These are phyloP conservation scores for Perca schrenkii DNA, from an alignment of 2,113 vertebrate genomes.

Conservation along the genomic window DNA sequence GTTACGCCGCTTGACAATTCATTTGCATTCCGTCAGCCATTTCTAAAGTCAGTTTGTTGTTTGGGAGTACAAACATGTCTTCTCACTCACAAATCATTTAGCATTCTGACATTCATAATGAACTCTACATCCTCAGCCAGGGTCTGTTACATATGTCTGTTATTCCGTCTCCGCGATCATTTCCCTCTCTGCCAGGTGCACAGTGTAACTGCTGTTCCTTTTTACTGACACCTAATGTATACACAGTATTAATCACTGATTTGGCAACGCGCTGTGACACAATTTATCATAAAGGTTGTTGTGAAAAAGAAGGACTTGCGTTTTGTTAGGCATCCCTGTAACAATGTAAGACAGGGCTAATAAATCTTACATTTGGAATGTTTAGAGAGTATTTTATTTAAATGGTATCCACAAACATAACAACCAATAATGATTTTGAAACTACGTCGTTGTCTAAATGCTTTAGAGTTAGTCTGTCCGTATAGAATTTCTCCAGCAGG, in stretches of 20 bases:
- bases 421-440: background rate
- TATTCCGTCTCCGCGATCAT: conserved; percentile 33
- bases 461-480: background rate
- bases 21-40: background rate
- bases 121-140: conserved; percentile 24
- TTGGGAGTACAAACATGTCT: background rate
- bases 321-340: conserved; percentile 61
- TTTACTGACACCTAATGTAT: conserved; percentile 64
- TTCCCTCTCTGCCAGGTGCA: conserved; percentile 69
- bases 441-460: background rate
- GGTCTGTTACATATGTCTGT: conserved; percentile 53
- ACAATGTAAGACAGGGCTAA: conserved; percentile 59
- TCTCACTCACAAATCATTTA: background rate
- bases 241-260: conserved; percentile 71
- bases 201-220: conserved; percentile 54
- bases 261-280: conserved; percentile 46
- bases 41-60: background rate
- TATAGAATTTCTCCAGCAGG: background rate
- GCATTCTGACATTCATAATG: conserved; percentile 16
- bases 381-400: background rate
- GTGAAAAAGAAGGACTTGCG: conserved; percentile 20
- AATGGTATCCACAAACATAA: background rate
- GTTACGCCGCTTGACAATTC: background rate
- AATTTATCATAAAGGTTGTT: conserved; percentile 60
- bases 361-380: conserved; percentile 37